Evolutionary conservation across 2,888 invertebrate species (phyloP).

Genomic region (Sphaeridia pumilis): DNA sequence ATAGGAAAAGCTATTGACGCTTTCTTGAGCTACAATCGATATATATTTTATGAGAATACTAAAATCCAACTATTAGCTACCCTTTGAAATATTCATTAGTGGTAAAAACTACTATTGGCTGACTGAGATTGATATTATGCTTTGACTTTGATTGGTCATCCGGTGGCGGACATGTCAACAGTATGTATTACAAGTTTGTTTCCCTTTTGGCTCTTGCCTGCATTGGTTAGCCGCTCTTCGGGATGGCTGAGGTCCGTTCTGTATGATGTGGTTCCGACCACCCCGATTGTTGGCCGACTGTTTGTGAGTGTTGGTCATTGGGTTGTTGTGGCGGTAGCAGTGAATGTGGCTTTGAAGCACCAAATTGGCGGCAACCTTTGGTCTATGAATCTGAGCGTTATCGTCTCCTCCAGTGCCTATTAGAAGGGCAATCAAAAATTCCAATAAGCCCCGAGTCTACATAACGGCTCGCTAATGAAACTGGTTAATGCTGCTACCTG

Average conservation of each 20-base stretch:
- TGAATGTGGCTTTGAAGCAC: slow-evolving; percentile 14
- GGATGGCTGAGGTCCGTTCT: background rate
- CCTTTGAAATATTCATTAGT: background rate
- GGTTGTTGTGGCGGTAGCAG: slow-evolving; percentile 12
- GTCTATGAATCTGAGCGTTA: slow-evolving; percentile 4
- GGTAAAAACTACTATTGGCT: background rate
- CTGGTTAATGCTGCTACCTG: slow-evolving; percentile 40
- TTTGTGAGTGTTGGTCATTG: background rate
- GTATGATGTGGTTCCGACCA: background rate
- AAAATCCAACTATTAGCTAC: background rate
- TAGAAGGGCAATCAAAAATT: background rate
- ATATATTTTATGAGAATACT: no score
- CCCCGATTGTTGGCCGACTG: background rate
- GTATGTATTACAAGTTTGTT: slow-evolving; percentile 14
- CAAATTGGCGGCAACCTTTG: slow-evolving; percentile 1
- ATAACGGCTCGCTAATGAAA: no score
- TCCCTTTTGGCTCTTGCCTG: slow-evolving; percentile 14
- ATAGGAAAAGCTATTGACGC: no score
- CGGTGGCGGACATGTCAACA: background rate
- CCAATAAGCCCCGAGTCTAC: no score
- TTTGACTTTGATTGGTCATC: background rate
- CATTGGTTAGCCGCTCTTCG: slow-evolving; percentile 7
- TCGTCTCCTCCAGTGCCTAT: slow-evolving; percentile 17
- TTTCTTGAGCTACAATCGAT: no score
- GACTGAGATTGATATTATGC: background rate